These are phyloP conservation scores for Nematopogon swammerdamellus DNA, from an alignment of 2,888 invertebrate genomes.

Conservation along the genomic window DNA sequence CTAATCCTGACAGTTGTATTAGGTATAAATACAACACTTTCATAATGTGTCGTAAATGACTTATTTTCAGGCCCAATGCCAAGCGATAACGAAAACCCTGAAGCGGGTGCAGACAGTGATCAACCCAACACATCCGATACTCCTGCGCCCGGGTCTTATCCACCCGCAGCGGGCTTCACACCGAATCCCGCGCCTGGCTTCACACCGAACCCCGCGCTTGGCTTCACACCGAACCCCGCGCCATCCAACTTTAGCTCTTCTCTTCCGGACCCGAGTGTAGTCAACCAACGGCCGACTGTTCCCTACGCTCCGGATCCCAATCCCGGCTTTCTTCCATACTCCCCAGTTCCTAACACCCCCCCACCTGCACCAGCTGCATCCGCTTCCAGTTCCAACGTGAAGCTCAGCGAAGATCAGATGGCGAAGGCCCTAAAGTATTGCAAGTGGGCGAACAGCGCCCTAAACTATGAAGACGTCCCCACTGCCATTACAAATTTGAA, in stretches of 20 bases:
- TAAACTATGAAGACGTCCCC: slow-evolving; percentile 92
- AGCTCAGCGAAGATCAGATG: slow-evolving; percentile 54
- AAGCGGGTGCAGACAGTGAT: slow-evolving; percentile 13
- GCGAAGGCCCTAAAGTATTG: slow-evolving; percentile 92
- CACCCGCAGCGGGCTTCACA: not conserved
- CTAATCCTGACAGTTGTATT: too few species aligned
- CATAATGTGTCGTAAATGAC: too few species aligned
- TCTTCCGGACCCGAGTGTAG: slow-evolving; percentile 35
- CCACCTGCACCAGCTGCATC: slow-evolving; percentile 29
- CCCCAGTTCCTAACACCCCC: slow-evolving; percentile 19
- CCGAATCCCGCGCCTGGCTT: slow-evolving; percentile 14
- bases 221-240: slow-evolving; percentile 24
- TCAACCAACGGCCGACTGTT: slow-evolving; percentile 41
- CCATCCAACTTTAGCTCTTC: slow-evolving; percentile 34
- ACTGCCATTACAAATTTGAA: slow-evolving; percentile 85
- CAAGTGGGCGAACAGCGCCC: slow-evolving; percentile 93
- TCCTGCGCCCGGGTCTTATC: slow-evolving; percentile 1
- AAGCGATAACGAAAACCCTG: slow-evolving; percentile 45
- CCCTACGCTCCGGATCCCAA: slow-evolving; percentile 49
- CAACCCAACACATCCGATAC: slow-evolving; percentile 1
- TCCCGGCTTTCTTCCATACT: slow-evolving; percentile 45
- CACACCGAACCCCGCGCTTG: not conserved
- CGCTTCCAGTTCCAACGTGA: slow-evolving; percentile 22
- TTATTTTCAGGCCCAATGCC: slow-evolving; percentile 57
- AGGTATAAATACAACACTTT: too few species aligned